Conservation (phyloP, 2,888 invertebrate genomes). For the Yponomeuta evonymella region DNA sequence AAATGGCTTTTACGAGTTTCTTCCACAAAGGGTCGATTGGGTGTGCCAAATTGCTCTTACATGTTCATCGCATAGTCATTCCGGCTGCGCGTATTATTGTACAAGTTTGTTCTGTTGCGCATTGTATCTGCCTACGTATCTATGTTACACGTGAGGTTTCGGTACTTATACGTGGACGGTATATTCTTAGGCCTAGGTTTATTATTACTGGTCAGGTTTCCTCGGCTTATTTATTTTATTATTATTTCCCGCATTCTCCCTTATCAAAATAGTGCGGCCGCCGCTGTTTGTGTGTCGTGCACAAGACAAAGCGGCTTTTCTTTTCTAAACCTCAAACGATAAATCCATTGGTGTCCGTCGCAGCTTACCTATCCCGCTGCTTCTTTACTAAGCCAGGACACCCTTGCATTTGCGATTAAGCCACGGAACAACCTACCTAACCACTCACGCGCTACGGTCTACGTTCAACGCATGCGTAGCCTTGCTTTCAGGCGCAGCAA, state of each 20-base stretch:
- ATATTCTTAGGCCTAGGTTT: too few species aligned
- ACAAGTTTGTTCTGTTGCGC: too few species aligned
- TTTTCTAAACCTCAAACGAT: constrained; percentile 60
- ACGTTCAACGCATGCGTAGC: constrained; percentile 20
- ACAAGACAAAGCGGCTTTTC: constrained; percentile 62
- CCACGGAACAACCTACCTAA: constrained; percentile 22
- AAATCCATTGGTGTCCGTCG: constrained; percentile 64
- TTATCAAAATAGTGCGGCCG: constrained; percentile 27
- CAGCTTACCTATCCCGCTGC: constrained; percentile 41
- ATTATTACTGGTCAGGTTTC: too few species aligned
- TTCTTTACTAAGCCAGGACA: constrained; percentile 19
- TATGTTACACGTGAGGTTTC: too few species aligned
- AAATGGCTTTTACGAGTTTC: too few species aligned
- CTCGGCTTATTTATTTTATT: neutral
- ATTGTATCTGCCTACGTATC: too few species aligned
- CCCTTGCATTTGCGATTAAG: constrained; percentile 1
- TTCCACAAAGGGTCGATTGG: too few species aligned
- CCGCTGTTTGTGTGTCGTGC: constrained; percentile 49
- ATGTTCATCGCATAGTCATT: too few species aligned
- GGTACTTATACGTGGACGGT: too few species aligned
- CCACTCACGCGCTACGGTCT: neutral
- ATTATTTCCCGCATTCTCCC: constrained; percentile 32
- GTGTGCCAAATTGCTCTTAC: too few species aligned
- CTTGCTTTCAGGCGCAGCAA: constrained; percentile 23
- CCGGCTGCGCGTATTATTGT: too few species aligned